Evolutionary conservation across 2,113 vertebrate genomes (phyloP).

Genomic region (Lepus americanus): DNA sequence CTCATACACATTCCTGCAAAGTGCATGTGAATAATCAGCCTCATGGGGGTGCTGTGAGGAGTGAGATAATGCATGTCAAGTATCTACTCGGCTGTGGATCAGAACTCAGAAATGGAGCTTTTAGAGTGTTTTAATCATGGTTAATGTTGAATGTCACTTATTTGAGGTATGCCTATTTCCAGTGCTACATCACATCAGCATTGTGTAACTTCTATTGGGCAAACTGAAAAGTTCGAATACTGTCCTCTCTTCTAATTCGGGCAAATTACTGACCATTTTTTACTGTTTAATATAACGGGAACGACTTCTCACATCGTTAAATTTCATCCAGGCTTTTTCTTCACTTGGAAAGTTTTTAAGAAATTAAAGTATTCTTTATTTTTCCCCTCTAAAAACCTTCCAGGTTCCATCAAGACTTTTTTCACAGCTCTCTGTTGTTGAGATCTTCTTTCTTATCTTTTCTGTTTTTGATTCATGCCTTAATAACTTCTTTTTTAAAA

Average conservation of each 20-base stretch:
- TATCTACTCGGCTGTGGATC: not conserved
- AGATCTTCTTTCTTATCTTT: not conserved
- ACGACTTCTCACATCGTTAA: not conserved
- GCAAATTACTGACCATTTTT: not conserved
- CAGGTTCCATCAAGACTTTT: not conserved
- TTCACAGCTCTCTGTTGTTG: not conserved
- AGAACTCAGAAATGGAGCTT: not conserved
- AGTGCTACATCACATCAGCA: not conserved
- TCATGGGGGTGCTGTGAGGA: not conserved
- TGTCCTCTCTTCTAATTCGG: not conserved
- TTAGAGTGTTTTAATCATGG: not conserved
- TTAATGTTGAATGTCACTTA: not conserved
- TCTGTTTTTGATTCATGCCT: slow-evolving; percentile 7
- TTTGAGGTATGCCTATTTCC: not conserved
- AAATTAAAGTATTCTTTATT: not conserved
- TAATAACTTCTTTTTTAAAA: not conserved
- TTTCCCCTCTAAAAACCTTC: not conserved
- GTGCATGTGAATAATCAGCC: not conserved
- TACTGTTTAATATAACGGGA: not conserved
- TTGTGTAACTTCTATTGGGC: not conserved
- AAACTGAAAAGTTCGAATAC: not conserved
- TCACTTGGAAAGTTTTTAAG: not conserved
- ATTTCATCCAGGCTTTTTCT: not conserved
- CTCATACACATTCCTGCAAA: not conserved
- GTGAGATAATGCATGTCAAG: not conserved